Evolutionary conservation across 2,113 vertebrate species (phyloP).

Genomic region (Pteropus alecto): DNA sequence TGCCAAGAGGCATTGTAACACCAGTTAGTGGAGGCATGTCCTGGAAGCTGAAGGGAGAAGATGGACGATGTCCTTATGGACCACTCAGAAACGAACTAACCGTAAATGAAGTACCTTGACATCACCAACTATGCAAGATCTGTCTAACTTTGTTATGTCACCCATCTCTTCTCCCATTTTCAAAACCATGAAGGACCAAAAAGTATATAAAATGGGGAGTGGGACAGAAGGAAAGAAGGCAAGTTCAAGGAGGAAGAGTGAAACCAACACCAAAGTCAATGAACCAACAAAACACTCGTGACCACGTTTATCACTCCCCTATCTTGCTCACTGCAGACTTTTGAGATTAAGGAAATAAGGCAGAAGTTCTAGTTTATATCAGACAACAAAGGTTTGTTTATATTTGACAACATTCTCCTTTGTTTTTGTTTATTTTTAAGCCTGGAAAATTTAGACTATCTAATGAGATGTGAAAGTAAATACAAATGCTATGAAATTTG

Average conservation of each 20-base stretch:
- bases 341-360: not conserved
- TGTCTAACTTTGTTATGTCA: not conserved
- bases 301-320: not conserved
- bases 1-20: not conserved
- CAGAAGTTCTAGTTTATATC: not conserved
- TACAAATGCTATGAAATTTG: not conserved
- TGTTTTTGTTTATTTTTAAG: not conserved
- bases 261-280: not conserved
- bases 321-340: not conserved
- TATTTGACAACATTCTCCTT: not conserved
- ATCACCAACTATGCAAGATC: not conserved
- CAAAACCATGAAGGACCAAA: not conserved
- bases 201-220: not conserved
- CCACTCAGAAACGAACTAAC: not conserved
- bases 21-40: not conserved
- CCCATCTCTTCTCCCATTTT: not conserved
- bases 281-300: not conserved
- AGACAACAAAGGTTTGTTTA: not conserved
- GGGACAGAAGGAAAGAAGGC: not conserved
- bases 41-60: not conserved
- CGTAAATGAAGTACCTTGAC: not conserved
- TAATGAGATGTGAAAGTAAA: not conserved
- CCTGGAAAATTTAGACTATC: not conserved
- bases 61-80: fast-evolving
- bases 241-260: not conserved